A percentile compares a stretch with the other conserved stretches of the same genome.
Evolutionary conservation across 2,113 vertebrate genomes (phyloP).

Genomic region (Dipodomys merriami): DNA sequence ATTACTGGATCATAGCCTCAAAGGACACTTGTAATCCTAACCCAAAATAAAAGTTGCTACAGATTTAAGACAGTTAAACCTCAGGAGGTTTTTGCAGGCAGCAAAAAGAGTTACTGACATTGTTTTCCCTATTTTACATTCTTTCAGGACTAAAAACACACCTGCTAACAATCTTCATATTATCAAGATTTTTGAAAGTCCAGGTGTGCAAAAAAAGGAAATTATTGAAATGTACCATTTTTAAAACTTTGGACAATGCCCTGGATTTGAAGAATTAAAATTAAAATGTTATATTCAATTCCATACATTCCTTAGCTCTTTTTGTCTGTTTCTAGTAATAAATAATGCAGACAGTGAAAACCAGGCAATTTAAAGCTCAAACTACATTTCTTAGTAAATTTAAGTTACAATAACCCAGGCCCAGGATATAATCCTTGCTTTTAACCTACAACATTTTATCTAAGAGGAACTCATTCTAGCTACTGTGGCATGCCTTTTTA

Average conservation of each 20-base stretch:
- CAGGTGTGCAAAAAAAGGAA: slow-evolving; percentile 37
- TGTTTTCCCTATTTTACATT: not conserved
- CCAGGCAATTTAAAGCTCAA: slow-evolving; percentile 15
- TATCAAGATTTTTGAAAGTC: not conserved
- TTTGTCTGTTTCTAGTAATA: not conserved
- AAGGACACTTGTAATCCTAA: not conserved
- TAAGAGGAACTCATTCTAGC: slow-evolving; percentile 14
- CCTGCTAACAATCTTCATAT: not conserved
- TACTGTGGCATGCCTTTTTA: not conserved
- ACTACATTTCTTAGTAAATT: not conserved
- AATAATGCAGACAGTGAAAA: not conserved
- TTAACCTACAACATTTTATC: slow-evolving; percentile 32
- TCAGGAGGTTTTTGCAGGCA: not conserved
- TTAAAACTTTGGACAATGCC: not conserved
- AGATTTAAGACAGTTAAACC: not conserved
- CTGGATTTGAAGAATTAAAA: not conserved
- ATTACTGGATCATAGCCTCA: not conserved
- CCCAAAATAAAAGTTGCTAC: not conserved
- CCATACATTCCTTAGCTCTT: not conserved
- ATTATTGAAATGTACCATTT: not conserved
- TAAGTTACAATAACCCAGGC: not conserved
- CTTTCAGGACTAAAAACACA: not conserved
- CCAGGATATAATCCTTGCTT: not conserved
- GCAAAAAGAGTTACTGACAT: not conserved
- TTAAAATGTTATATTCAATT: slow-evolving; percentile 9